These are phyloP conservation scores for Zaprionus taronus DNA, from an alignment of 1,140 invertebrate species.

Conservation along the genomic window DNA sequence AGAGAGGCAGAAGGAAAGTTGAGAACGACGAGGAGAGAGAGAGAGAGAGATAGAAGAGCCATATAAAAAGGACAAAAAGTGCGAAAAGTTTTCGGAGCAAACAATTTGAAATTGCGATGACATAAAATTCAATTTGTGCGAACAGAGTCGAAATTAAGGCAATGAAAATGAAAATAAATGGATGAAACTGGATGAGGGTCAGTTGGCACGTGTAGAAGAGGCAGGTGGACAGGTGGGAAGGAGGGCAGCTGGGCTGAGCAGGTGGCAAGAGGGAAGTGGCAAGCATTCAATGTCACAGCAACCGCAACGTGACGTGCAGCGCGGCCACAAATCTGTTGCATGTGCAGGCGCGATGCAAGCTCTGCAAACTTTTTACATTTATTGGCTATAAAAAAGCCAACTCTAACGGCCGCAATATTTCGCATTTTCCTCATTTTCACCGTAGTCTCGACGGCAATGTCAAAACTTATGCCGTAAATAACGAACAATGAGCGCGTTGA, in stretches of 20 bases:
- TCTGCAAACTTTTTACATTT: slow-evolving; percentile 56
- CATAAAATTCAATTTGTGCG: slow-evolving; percentile 45
- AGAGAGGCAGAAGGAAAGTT: background rate
- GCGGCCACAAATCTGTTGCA: slow-evolving; percentile 53
- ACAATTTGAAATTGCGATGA: slow-evolving; percentile 15
- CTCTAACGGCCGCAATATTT: slow-evolving; percentile 46
- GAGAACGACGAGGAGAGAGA: background rate
- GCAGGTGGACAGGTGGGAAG: slow-evolving; percentile 28
- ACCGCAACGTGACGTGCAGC: slow-evolving; percentile 31
- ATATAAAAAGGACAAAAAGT: slow-evolving; percentile 29
- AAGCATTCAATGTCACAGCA: background rate
- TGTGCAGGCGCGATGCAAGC: slow-evolving; percentile 41
- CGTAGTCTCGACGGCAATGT: slow-evolving; percentile 51
- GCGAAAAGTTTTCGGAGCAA: slow-evolving; percentile 11
- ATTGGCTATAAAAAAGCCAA: slow-evolving; percentile 70
- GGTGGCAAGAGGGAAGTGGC: slow-evolving; percentile 25
- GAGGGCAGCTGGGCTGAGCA: background rate
- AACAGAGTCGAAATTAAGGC: slow-evolving; percentile 19
- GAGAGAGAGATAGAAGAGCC: background rate
- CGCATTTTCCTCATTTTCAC: slow-evolving; percentile 18
- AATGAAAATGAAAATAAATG: slow-evolving; percentile 21
- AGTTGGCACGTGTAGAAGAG: background rate
- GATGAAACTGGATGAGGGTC: slow-evolving; percentile 16
- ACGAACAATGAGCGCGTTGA: slow-evolving; percentile 24
- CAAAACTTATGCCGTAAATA: slow-evolving; percentile 56